Base-by-base conservation (phyloP, 2,113 vertebrate genomes). In the Acanthochromis polyacanthus region DNA sequence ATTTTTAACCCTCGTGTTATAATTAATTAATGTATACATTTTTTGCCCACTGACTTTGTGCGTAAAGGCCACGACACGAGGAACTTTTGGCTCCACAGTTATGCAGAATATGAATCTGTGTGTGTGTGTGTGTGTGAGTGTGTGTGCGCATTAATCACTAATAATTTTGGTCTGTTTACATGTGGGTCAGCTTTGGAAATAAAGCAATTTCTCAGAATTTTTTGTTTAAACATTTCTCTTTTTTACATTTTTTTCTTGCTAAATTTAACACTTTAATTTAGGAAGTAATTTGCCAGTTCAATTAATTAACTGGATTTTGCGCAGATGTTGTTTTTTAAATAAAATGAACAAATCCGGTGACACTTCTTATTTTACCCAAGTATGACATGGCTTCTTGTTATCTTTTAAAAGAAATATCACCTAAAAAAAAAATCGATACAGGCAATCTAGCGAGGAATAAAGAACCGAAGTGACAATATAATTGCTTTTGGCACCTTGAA, bases 131-230 rank as follows among this genome's bases (percentile, higher is more conserved):
- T 32, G 30, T 6, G 30, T 32, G 30, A 4, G 30, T 32, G 32
- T 36, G 32, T 36, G 32, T 36, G 14, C 40, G 56, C 65, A 85
- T 65, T 82, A 71, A 89, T 91, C 71, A 77, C 62, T 70, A 68
- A 76, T 23, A 43, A 62, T 69, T 59, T 36, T 60, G 71, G 65
- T 69, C 69, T 81, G 62, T 80, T 85, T 80, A 83, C 57, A 38
- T 51, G 46, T 50, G 50, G 60, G 67, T 84, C 65, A 73, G 43
- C 32, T 36, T 36, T 36, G 32, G 32, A 10, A 36, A 36, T 36
- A 36, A 9, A 36, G 7, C 6, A 30, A 30, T 30, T 4, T 30
- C 30, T 5, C 30, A 14, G 2, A 15, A 9, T 43, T 43, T 43
- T 15, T 43, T 43, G 11, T 15, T n/a, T n/a, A n/a, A n/a, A n/a